Percentiles rank a stretch among this genome's conserved stretches.
These are phyloP conservation scores for Drosophila meridionalis DNA, from an alignment of 2,888 invertebrate genomes.

Conservation along the genomic window DNA sequence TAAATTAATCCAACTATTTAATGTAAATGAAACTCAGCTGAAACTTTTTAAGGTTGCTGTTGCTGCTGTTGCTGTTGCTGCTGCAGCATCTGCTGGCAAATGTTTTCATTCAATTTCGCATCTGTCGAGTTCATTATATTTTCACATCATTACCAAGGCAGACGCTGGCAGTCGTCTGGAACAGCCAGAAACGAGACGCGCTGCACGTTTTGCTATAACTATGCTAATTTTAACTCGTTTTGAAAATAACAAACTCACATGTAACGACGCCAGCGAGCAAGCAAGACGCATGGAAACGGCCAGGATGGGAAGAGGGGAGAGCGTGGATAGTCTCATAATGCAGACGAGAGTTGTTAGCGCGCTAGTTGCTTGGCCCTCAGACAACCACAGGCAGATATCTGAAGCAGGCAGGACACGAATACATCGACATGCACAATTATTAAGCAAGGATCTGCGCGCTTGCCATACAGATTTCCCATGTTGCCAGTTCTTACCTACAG, in stretches of 20 bases:
- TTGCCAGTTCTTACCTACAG: slow-evolving; percentile 54
- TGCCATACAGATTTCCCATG: slow-evolving; percentile 61
- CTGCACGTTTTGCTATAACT: slow-evolving; percentile 62
- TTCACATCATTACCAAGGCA: slow-evolving; percentile 74
- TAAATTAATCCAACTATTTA: slow-evolving; percentile 33
- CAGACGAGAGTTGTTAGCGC: slow-evolving; percentile 70
- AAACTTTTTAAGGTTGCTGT: slow-evolving; percentile 13
- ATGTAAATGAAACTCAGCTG: slow-evolving; percentile 17
- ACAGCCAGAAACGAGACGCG: slow-evolving; percentile 16
- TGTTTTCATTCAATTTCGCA: slow-evolving; percentile 60
- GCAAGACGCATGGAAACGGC: neutral
- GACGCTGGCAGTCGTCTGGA: slow-evolving; percentile 22
- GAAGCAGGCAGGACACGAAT: slow-evolving; percentile 26
- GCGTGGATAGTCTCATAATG: slow-evolving; percentile 43
- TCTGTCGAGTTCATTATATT: slow-evolving; percentile 62
- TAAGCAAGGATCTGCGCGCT: slow-evolving; percentile 6
- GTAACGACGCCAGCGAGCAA: slow-evolving; percentile 26
- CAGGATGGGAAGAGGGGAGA: neutral
- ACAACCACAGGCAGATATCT: slow-evolving; percentile 54
- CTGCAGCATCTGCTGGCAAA: slow-evolving; percentile 36
- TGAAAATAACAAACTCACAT: slow-evolving; percentile 70
- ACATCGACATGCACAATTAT: slow-evolving; percentile 13
- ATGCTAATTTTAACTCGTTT: slow-evolving; percentile 78
- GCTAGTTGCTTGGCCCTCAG: slow-evolving; percentile 20
- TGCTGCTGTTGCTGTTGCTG: slow-evolving; percentile 12